Base-by-base conservation (phyloP, 2,888 invertebrate species). In the Cantharis rufa region DNA sequence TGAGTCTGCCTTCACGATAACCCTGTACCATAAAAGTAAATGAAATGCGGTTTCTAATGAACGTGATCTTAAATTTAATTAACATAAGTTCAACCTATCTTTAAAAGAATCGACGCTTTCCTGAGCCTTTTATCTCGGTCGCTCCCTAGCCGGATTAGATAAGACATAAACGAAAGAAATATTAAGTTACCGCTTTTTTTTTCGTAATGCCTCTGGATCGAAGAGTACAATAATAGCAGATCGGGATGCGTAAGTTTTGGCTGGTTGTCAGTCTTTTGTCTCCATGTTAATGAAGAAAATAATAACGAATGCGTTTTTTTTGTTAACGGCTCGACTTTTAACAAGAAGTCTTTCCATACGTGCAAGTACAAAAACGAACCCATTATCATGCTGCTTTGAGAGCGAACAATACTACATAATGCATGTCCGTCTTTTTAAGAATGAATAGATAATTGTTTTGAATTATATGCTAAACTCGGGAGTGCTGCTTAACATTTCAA, bases 401-500 rank as follows among this genome's bases (percentile, higher is more conserved):
- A 81, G 80, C 82, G 81, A 82, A 83, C 83, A 82, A 81, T 82
- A 81, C 82, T 82, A 82, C 82, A 83, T 83, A 83, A 83, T 83
- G 82, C 82, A 83, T 82, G 80, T 79, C 81, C 81, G 81, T 82
- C 82, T 82, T 82, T 66, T 78, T 79, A 81, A 80, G 79, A 82
- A 83, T 83, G 83, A 83, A 83, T 83, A 83, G 82, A 81, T 82
- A 83, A 83, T 83, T 83, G 83, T 83, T 83, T 83, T 82, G 82
- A 82, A 80, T 82, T 81, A 82, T 82, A 81, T 79, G 81, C 81
- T 82, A 81, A 80, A 79, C 78, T 81, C 78, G 79, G 79, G 68
- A 28, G 62, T 61, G 79, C 80, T 79, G 82, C 80, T 82, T 82
- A 82, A 81, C 81, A 82, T 83, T 83, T 83, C 78, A 82, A 80